Conservation (phyloP, 2,113 vertebrate species). For the Tachuris rubrigastra region DNA sequence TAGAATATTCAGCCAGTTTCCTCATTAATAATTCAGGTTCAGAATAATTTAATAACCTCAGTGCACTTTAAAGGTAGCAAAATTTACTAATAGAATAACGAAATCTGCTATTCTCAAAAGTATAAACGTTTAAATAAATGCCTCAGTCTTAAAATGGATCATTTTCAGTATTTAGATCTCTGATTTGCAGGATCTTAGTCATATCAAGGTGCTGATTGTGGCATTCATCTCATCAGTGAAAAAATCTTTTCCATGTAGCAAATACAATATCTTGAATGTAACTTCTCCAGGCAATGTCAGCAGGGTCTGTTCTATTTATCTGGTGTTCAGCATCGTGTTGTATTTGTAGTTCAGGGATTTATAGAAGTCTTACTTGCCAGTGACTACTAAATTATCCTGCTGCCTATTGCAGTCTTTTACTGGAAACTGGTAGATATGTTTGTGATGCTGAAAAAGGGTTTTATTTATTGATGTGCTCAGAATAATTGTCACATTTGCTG, state of each 20-base stretch:
- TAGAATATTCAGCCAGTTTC: slow-evolving; percentile 31
- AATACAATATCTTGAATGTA: background rate
- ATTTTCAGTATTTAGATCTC: background rate
- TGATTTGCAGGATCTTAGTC: background rate
- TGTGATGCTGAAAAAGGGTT: background rate
- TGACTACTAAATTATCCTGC: background rate
- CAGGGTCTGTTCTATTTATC: background rate
- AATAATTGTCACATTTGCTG: background rate
- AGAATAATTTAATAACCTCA: slow-evolving; percentile 33
- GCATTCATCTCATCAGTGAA: background rate
- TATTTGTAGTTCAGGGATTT: background rate
- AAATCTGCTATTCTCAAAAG: background rate
- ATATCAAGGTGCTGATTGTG: background rate
- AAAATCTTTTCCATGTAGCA: background rate
- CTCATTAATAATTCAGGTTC: slow-evolving; percentile 46
- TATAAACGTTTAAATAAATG: background rate
- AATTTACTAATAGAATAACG: background rate
- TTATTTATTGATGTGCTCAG: background rate
- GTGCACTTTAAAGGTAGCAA: slow-evolving; percentile 15
- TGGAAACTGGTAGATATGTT: background rate
- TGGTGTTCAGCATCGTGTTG: background rate
- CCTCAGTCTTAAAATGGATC: background rate
- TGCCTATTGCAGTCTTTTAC: background rate
- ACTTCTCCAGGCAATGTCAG: background rate
- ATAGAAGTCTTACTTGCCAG: background rate